Percentiles rank a stretch among this genome's conserved stretches.
These are phyloP conservation scores for Rhynchomys soricoides DNA, from an alignment of 2,113 vertebrate species.

Conservation along the genomic window DNA sequence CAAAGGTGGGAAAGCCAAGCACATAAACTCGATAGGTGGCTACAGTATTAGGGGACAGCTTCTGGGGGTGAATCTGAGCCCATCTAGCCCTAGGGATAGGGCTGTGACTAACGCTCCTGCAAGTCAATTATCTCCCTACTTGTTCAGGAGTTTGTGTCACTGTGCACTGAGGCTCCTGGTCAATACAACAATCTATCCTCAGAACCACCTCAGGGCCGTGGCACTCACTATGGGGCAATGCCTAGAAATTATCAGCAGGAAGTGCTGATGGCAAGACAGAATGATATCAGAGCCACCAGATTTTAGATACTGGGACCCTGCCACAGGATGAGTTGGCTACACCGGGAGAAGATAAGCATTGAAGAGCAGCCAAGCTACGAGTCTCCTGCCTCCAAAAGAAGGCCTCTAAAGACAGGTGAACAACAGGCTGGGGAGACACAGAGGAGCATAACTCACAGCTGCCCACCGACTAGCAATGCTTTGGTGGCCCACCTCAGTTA, in stretches of 20 bases:
- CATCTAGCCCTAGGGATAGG: neutral
- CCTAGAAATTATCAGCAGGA: neutral
- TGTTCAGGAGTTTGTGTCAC: neutral
- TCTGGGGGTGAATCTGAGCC: neutral
- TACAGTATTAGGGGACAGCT: neutral
- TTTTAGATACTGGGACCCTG: neutral
- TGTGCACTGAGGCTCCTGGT: neutral
- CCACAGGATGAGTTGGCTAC: neutral
- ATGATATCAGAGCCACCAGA: neutral
- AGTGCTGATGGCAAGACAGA: neutral
- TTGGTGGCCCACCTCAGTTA: neutral
- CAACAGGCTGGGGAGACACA: neutral
- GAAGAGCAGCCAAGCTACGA: neutral
- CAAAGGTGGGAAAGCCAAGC: accelerated
- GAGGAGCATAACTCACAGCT: neutral
- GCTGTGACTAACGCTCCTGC: neutral
- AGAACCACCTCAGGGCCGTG: neutral
- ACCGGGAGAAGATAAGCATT: neutral
- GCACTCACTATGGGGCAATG: neutral
- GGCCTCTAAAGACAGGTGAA: neutral
- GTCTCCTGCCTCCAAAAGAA: neutral
- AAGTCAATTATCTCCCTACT: neutral
- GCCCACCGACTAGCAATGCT: neutral
- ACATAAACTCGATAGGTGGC: neutral
- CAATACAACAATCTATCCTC: neutral